These are phyloP conservation scores for Eumacrocentrus americanus DNA, from an alignment of 2,888 invertebrate genomes.

Conservation along the genomic window DNA sequence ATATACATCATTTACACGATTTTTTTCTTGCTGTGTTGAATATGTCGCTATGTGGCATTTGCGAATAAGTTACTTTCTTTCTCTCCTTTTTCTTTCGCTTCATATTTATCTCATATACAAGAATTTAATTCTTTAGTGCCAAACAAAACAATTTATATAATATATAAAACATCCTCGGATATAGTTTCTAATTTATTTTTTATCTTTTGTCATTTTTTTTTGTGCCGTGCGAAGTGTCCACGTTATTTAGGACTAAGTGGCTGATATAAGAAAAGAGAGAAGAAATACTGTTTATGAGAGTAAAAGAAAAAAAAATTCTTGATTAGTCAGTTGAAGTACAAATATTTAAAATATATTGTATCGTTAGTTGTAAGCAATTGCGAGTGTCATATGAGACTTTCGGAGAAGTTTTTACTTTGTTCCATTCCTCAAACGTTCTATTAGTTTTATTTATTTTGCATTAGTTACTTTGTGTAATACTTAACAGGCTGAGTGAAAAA, in stretches of 20 bases:
- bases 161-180: conserved; percentile 25
- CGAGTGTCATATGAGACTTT: conserved; percentile 44
- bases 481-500: conserved; percentile 37
- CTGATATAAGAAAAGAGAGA: neutral
- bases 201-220: conserved; percentile 28
- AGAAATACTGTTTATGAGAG: neutral
- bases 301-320: conserved; percentile 57
- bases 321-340: conserved; percentile 85
- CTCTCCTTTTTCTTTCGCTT: conserved; percentile 34
- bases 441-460: conserved; percentile 44
- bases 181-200: conserved; percentile 36
- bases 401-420: conserved; percentile 39
- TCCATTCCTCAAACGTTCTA: conserved; percentile 51
- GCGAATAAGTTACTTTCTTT: conserved; percentile 26
- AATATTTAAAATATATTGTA: conserved; percentile 71
- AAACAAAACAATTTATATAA: conserved; percentile 39
- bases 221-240: neutral
- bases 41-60: conserved; percentile 33
- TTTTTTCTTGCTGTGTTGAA: conserved; percentile 29
- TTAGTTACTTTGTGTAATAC: conserved; percentile 45
- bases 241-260: neutral
- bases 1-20: conserved; percentile 29
- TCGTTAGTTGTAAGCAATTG: conserved; percentile 51
- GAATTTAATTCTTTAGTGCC: conserved; percentile 54
- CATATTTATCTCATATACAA: conserved; percentile 33